Conservation (phyloP, 2,797 vertebrate species). For the Lacerta viridis region DNA sequence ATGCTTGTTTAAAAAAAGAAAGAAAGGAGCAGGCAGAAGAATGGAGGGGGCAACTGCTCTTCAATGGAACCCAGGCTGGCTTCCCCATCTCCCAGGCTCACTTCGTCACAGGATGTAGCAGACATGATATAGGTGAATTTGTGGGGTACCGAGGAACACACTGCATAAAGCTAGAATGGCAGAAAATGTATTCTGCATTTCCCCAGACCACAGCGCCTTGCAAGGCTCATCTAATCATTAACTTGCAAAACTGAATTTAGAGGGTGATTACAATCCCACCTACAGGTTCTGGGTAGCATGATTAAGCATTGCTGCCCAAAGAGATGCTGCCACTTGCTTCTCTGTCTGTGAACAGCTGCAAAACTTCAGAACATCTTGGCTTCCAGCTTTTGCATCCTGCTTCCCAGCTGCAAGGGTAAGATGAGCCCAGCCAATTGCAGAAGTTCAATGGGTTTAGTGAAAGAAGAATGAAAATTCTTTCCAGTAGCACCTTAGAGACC, state of each 20-base stretch:
- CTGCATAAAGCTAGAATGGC: constrained; percentile 43
- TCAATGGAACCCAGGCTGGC: constrained; percentile 56
- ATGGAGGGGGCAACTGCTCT: background rate
- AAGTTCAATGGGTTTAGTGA: background rate
- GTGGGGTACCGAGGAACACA: constrained; percentile 26
- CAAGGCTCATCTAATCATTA: background rate
- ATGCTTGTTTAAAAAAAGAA: constrained; percentile 43
- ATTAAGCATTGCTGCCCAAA: background rate
- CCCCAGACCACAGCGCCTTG: constrained; percentile 14
- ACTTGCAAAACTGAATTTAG: constrained; percentile 15
- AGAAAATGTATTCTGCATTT: constrained; percentile 46
- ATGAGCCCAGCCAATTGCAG: background rate
- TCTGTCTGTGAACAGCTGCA: constrained; percentile 24
- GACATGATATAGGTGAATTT: constrained; percentile 29
- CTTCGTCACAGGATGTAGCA: constrained; percentile 52
- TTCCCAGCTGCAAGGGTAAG: background rate
- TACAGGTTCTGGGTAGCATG: constrained; percentile 1
- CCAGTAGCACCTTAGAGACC: too few relatives aligned
- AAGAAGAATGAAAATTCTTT: too few relatives aligned
- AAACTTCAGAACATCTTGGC: constrained; percentile 3
- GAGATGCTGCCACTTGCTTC: fast-evolving
- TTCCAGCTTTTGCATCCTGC: background rate
- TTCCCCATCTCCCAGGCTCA: constrained; percentile 41
- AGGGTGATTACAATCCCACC: constrained; percentile 30
- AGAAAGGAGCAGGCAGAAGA: constrained; percentile 62